Evolutionary conservation across 1,140 invertebrate species (phyloP), one percentile per base, ranked within the genome.

Genomic region (Diachasmimorpha longicaudata): DNA sequence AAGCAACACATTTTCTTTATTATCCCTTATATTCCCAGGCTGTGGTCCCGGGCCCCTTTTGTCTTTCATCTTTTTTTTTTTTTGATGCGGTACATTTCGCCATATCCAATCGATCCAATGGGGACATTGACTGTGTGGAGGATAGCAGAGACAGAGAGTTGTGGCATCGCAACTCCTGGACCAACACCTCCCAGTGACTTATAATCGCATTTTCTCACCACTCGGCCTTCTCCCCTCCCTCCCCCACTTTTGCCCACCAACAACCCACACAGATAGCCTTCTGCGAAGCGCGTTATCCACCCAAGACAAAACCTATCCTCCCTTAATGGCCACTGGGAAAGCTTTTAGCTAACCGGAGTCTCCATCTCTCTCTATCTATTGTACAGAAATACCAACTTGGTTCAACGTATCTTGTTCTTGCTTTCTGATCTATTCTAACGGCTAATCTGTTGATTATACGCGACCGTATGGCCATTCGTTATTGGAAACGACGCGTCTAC

Each of bases 361-460:
- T 68, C 75, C 73, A 72, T 36, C 72, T 72, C 74, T 37, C 52
- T 19, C 58, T 72, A 11, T 75, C 74, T 42, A 11, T 23, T 23
- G 66, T 69, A 75, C 23, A 25, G 31, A 9, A 44, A 10, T 23
- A 13, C 13, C 39, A 46, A 10, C 31, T 70, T n/a, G 23, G n/a
- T 13, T 55, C 31, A 36, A 31, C 25, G 31, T 63, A 75, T 31
- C 23, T 52, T 71, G 42, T 67, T 39, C 55, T 42, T 66, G 55
- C 52, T 72, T 63, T 73, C 85, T 88, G 86, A 87, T 89, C 87
- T 86, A 89, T 89, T 88, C 84, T 80, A 68, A 82, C 82, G 85
- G 82, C 84, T 89, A 89, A 89, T 88, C 85, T 88, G 82, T 87
- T 89, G 87, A 89, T 89, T 89, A 89, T 88, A 89, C 88, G 84